Conservation (phyloP, 2,888 invertebrate genomes). For the Cosmia pyralina region DNA sequence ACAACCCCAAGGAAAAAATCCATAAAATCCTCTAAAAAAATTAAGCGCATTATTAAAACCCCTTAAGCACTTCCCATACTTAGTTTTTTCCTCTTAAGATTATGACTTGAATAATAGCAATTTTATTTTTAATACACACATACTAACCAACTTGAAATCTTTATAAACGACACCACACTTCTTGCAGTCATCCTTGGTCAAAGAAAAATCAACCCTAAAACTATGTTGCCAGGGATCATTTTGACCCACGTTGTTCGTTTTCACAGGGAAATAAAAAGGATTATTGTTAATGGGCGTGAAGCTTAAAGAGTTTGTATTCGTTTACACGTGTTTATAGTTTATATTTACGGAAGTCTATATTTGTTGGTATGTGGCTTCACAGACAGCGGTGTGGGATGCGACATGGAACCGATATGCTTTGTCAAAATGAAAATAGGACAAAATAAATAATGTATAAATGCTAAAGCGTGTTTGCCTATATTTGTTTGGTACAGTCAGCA, state of each 20-base stretch:
- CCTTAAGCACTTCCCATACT: conserved; percentile 56
- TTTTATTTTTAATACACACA: conserved; percentile 76
- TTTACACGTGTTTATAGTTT: conserved; percentile 81
- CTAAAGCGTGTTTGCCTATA: too few species aligned
- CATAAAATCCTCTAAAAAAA: too few species aligned
- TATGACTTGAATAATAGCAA: conserved; percentile 80
- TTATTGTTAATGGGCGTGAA: conserved; percentile 81
- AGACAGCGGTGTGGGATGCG: conserved; percentile 40
- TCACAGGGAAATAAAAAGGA: conserved; percentile 80
- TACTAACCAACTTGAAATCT: conserved; percentile 78
- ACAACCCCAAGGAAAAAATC: too few species aligned
- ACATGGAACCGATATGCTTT: conserved; percentile 10
- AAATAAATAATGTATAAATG: too few species aligned
- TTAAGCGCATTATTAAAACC: conserved; percentile 30
- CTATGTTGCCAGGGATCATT: conserved; percentile 55
- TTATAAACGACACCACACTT: conserved; percentile 77
- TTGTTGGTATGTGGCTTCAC: conserved; percentile 62
- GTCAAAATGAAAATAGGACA: conserved; percentile 9
- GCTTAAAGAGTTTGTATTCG: conserved; percentile 75
- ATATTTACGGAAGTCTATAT: conserved; percentile 75
- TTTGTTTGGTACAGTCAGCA: too few species aligned
- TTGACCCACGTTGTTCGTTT: conserved; percentile 57
- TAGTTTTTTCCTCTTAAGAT: conserved; percentile 68
- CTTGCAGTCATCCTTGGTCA: conserved; percentile 26
- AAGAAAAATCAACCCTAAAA: conserved; percentile 72